Base-by-base conservation (phyloP, 23 tunicate genomes). In the Oikopleura dioica region DNA sequence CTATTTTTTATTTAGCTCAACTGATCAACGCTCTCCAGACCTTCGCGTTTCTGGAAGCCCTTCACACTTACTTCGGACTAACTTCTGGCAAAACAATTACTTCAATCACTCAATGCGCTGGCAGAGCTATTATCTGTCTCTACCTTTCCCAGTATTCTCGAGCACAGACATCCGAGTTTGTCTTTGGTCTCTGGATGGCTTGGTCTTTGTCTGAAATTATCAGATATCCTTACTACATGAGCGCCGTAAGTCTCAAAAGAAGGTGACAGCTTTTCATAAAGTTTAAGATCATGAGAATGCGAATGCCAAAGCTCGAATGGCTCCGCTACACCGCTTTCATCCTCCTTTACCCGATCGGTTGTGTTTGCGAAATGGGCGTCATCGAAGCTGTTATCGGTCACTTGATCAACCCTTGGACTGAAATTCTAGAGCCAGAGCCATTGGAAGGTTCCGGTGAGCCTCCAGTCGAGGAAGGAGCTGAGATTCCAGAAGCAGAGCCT, bases 221-320 rank as follows among this genome's bases (percentile, higher is more conserved):
- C 33, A 24, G 72, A 63, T 63, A 63, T 63, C 72, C 72, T 16
- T 63, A 63, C 33, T 63, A 63, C 26, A 63, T 63, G 33, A 63
- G 72, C 72, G 26, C 72, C 29, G 72, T 63, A 63, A 63, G 72
- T 63, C 55, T 21, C 16, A 9, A 44, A 44, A 9, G 16, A 21
- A 44, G 21, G 16, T 9, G 9, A 44, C 21, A 21, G 21, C 21
- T 44, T 44, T 44, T 44, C 21, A 44, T 16, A 44, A 44, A 9
- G 9, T 44, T 63, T 63, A 2, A 63, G 72, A 63, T 63, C 26
- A 63, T 63, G 30, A 24, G 72, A 63, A 63, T 12, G 72, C 72
- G 72, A 16, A 63, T 63, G 72, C 72, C 72, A 16, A 23, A 28
- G 26, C 33, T 63, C 5, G 72, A 63, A 63, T 63, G 72, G 72